Percentiles rank a stretch among this genome's conserved stretches.
Evolutionary conservation across 2,797 vertebrate species (phyloP).

Genomic region (Urocyon cinereoargenteus): DNA sequence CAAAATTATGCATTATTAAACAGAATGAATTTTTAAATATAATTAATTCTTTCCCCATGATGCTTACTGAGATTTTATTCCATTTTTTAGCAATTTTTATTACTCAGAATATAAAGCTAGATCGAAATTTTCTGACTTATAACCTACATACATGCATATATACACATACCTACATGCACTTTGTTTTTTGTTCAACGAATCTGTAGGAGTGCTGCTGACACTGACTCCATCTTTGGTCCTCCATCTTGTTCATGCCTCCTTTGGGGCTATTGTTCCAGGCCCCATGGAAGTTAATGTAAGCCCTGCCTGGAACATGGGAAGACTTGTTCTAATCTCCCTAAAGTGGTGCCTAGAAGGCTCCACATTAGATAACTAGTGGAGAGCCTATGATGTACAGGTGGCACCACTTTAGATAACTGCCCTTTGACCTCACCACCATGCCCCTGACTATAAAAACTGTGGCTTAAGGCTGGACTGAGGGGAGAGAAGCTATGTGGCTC

Average conservation of each 20-base stretch:
- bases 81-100: constrained; percentile 3
- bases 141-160: neutral
- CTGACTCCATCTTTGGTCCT: neutral
- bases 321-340: neutral
- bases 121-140: neutral
- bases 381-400: neutral
- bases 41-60: constrained; percentile 43
- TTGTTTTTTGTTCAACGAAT: neutral
- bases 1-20: neutral
- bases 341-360: neutral
- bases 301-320: neutral
- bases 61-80: neutral
- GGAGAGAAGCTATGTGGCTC: neutral
- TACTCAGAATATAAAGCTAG: neutral
- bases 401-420: neutral
- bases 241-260: neutral
- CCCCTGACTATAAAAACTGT: neutral
- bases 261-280: neutral
- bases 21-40: neutral
- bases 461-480: neutral
- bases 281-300: neutral
- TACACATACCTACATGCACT: neutral
- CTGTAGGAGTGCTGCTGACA: neutral
- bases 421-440: neutral
- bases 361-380: neutral